Base-by-base conservation (phyloP, 2,797 vertebrate genomes). In the Molossus molossus region DNA sequence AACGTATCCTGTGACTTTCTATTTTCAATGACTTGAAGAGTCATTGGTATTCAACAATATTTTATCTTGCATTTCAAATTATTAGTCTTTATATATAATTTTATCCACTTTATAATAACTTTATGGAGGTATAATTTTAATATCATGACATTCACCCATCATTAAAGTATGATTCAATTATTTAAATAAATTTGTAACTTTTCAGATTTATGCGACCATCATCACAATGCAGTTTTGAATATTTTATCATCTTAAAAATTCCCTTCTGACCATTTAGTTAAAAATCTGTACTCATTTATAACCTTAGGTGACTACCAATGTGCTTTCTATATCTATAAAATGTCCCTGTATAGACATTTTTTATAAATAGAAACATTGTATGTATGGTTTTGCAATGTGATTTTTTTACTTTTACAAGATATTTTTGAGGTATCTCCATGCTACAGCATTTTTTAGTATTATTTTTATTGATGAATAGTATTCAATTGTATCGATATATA, bases 321-420 rank as follows among this genome's bases (percentile, higher is more conserved):
- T 82, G 33, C 48, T 84, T 88, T 67, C 25, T 69, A n/a, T 83
- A 83, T 89, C 40, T 53, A 60, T 27, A 84, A 88, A 87, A 60
- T 77, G 60, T n/a, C 17, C 29, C 70, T 69, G n/a, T 5, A 25
- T 60, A 20, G 37, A 76, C 13, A 67, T 58, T 67, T 94, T 60
- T 58, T 75, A 83, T 60, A 89, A 89, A 67, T 69, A 57, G 60
- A 94, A 75, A 53, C 70, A 69, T 69, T 50, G 8, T 60, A 67
- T 60, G 20, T 94, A 14, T 13, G 75, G 6, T 60, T 80, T 93
- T 87, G 37, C 13, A 70, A 48, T n/a, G 13, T 21, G 29, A 25
- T 92, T 60, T 37, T 53, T 92, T 79, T 70, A 70, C 23, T 70
- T 69, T 70, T 80, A 53, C 48, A 15, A 15, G 25, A 73, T 93